Evolutionary conservation across 2,797 vertebrate genomes (phyloP).

Genomic region (Fistularia commersonii): DNA sequence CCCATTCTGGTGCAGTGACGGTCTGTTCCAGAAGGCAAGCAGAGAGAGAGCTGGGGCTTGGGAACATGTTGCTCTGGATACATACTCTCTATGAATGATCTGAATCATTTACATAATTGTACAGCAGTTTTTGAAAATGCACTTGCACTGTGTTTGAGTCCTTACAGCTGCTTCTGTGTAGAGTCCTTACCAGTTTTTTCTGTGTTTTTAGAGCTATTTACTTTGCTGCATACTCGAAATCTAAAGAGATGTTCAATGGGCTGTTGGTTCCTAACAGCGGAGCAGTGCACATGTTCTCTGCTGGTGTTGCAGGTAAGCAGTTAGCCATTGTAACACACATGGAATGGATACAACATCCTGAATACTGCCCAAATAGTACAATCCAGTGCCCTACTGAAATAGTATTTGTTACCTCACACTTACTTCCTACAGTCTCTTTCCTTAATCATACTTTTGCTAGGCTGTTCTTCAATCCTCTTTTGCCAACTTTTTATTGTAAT

Average conservation of each 20-base stretch:
- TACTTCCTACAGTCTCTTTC: too few relatives aligned
- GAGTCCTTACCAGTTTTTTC: constrained; percentile 3
- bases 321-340: neutral
- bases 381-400: too few relatives aligned
- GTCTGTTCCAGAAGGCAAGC: constrained; percentile 62
- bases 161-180: neutral
- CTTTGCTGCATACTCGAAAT: constrained; percentile 94
- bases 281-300: constrained; percentile 89
- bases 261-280: constrained; percentile 93
- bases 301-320: constrained; percentile 88
- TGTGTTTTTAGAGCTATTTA: constrained; percentile 87
- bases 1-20: constrained; percentile 45
- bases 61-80: constrained; percentile 50
- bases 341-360: neutral
- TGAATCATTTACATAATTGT: constrained; percentile 27
- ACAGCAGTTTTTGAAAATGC: constrained; percentile 25
- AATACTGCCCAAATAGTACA: too few relatives aligned
- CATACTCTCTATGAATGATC: constrained; percentile 33
- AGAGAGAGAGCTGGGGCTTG: constrained; percentile 2
- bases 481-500: too few relatives aligned
- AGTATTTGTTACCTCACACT: too few relatives aligned
- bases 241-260: constrained; percentile 90
- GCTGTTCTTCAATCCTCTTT: too few relatives aligned
- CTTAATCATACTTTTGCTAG: too few relatives aligned
- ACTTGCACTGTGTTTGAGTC: constrained; percentile 2